Evolutionary conservation across 2,888 invertebrate species (phyloP), one percentile per base, ranked within the genome.

Genomic region (Sepioteuthis lessoniana): DNA sequence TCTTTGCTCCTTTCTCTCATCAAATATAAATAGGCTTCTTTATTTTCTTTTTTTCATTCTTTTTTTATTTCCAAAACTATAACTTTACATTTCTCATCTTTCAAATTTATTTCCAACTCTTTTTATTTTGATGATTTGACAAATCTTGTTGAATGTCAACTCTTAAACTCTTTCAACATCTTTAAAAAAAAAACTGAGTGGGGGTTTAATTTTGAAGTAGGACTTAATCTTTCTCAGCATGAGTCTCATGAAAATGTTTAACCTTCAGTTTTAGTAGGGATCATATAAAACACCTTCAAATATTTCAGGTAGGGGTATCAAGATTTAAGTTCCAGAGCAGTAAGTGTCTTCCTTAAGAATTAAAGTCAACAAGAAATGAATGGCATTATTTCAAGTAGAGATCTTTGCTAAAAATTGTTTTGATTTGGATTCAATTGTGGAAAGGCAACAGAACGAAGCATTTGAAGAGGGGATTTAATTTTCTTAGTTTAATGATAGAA

Each of bases 141-240:
- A 76, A n/a, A n/a, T 76, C 31, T 76, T 76, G 31, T 76, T 76
- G n/a, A n/a, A 76, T 76, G 31, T 31, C n/a, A 60, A 60, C 60
- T 60, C 60, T 19, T 50, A 50, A 50, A 50, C 3, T 76, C 13
- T 19, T n/a, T 76, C 76, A 31, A n/a, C 10, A 31, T 76, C n/a
- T 76, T n/a, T n/a, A n/a, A n/a, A n/a, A n/a, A n/a, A n/a, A 10
- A 76, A 76, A 76, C 13, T n/a, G 10, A n/a, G 25, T 76, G 16
- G 8, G 13, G n/a, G 76, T 3, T 76, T 76, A 13, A 31, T 76
- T 76, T n/a, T 76, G 8, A 76, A 76, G 76, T 76, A n/a, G 76
- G 76, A 76, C 76, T 76, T 76, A 76, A n/a, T 76, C n/a, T n/a
- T 76, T n/a, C 76, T 76, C n/a, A 76, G 76, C n/a, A 76, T 76